Conservation (phyloP, 1,140 invertebrate species). For the Ostrea edulis region DNA sequence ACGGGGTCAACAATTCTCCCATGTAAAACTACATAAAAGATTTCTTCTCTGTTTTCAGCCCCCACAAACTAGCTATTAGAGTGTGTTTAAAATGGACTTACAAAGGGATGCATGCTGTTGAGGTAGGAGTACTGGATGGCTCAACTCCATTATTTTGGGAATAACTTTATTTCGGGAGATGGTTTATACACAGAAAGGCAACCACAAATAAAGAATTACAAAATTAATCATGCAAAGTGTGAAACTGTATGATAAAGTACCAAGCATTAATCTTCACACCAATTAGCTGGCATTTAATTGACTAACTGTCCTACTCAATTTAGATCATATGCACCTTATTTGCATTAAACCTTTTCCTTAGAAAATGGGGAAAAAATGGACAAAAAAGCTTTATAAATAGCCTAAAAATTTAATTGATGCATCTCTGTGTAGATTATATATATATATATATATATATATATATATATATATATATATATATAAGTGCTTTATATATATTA, state of each 20-base stretch:
- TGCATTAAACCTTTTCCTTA: neutral
- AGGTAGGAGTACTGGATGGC: neutral
- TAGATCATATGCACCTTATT: neutral
- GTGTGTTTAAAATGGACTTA: neutral
- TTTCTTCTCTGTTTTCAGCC: neutral
- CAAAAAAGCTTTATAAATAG: too few species aligned
- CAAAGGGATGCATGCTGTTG: neutral
- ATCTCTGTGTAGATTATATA: too few species aligned
- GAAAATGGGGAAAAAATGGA: neutral
- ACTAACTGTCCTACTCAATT: neutral
- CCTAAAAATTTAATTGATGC: neutral
- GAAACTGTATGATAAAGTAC: neutral
- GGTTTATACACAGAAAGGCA: neutral
- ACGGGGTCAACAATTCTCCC: conserved; percentile 18
- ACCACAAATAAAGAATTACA: neutral
- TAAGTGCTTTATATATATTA: too few species aligned
- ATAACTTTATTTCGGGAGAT: too few species aligned
- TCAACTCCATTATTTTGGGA: neutral
- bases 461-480: too few species aligned
- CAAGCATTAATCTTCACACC: neutral
- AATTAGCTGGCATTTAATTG: neutral
- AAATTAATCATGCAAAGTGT: neutral
- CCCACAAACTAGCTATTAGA: neutral
- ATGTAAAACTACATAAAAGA: conserved; percentile 4
- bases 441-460: too few species aligned